Conservation (phyloP, 2,113 vertebrate genomes). For the Orcinus orca region DNA sequence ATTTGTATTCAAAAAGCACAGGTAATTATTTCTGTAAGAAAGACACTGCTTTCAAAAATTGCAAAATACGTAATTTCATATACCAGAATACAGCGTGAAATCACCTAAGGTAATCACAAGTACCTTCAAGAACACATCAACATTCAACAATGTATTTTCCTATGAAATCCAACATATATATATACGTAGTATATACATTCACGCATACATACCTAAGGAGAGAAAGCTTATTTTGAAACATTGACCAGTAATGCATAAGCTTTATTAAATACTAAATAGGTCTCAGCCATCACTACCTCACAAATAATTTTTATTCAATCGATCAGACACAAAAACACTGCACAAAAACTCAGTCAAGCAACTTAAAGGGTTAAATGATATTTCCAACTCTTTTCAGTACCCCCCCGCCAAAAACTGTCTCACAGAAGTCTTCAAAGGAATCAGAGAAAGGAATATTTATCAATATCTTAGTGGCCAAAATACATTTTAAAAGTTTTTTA, state of each 20-base stretch:
- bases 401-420: neutral
- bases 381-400: neutral
- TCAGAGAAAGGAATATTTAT: neutral
- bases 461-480: neutral
- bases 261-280: constrained; percentile 38
- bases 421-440: constrained; percentile 28
- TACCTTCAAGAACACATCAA: neutral
- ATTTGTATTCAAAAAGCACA: constrained; percentile 35
- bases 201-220: neutral
- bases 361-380: constrained; percentile 28
- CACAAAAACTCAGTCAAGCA: neutral
- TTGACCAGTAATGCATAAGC: neutral
- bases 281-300: neutral
- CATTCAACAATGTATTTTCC: constrained; percentile 38
- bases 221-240: constrained; percentile 20
- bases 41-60: constrained; percentile 15
- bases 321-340: neutral
- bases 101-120: neutral
- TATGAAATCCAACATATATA: neutral
- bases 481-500: neutral
- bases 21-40: neutral
- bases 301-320: constrained; percentile 33
- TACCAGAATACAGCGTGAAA: constrained; percentile 9
- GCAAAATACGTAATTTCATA: neutral
- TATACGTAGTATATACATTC: neutral